phyloP scores from a whole-genome alignment of 2,888 invertebrate genomes.

The Epirrita christyi region DNA sequence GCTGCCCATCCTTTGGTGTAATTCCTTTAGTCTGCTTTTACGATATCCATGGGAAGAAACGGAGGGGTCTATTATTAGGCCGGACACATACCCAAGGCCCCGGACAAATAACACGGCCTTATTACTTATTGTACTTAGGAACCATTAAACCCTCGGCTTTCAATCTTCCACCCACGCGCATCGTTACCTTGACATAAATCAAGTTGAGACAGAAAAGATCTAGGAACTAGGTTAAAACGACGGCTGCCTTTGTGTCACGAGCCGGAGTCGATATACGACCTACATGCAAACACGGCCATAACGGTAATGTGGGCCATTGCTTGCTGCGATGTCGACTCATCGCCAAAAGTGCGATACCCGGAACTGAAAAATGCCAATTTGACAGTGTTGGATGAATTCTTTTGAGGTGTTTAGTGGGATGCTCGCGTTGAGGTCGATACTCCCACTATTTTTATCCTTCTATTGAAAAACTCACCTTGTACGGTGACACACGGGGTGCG shows the following conservation, averaged over 20 bases:
- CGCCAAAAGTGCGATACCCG: slow-evolving; percentile 25
- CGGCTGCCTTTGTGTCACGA: slow-evolving; percentile 29
- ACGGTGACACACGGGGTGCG: no score
- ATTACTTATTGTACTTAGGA: no score
- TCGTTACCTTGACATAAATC: slow-evolving; percentile 31
- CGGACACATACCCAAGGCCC: no score
- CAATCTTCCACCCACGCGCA: neutral
- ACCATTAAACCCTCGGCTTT: no score
- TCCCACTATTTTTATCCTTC: slow-evolving; percentile 7
- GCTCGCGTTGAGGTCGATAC: slow-evolving; percentile 12
- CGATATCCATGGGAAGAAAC: no score
- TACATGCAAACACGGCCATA: slow-evolving; percentile 31
- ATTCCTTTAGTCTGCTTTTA: no score
- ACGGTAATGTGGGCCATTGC: slow-evolving; percentile 39
- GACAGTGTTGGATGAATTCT: neutral
- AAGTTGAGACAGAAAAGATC: slow-evolving; percentile 13
- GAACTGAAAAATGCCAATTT: slow-evolving; percentile 18
- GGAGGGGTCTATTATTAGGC: no score
- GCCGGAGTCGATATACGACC: slow-evolving; percentile 26
- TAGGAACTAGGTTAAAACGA: slow-evolving; percentile 30
- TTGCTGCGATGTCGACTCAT: slow-evolving; percentile 16
- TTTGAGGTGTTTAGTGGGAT: slow-evolving; percentile 9
- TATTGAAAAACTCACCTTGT: no score
- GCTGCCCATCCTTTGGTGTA: no score
- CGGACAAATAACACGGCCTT: no score